phyloP scores from a whole-genome alignment of 2,888 invertebrate species.

The Tipula vernalis region DNA sequence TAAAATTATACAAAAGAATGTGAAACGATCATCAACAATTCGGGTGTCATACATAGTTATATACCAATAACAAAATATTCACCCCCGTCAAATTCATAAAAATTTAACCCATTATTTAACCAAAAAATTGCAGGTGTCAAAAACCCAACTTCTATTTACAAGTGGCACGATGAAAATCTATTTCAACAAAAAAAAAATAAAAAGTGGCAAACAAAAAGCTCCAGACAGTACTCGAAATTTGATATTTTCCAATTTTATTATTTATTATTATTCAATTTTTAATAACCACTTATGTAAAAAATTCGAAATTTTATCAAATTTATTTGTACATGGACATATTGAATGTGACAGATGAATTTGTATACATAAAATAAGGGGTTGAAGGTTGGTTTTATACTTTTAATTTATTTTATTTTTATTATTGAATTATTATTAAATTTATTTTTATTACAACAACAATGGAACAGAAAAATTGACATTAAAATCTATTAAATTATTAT shows the following conservation, averaged over 20 bases:
- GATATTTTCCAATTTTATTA: neutral
- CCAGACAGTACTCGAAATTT: neutral
- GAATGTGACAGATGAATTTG: neutral
- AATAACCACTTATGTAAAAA: neutral
- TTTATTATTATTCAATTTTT: neutral
- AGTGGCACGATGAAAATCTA: neutral
- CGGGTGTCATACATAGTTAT: neutral
- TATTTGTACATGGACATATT: neutral
- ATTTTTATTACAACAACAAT: neutral
- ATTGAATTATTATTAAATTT: neutral
- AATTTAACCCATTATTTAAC: neutral
- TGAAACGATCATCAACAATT: too few species aligned
- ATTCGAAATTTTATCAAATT: neutral
- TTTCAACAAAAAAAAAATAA: neutral
- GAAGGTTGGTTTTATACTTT: neutral
- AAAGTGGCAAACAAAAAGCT: neutral
- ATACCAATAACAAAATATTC: neutral
- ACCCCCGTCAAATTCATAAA: neutral
- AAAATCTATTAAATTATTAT: neutral
- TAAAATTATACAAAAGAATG: too few species aligned
- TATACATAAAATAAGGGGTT: neutral
- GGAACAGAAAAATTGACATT: neutral
- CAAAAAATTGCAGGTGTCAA: neutral
- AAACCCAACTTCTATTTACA: neutral
- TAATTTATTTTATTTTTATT: neutral